These are phyloP conservation scores for Gallinago jamesoni DNA, from an alignment of 2,113 vertebrate species.

Conservation along the genomic window DNA sequence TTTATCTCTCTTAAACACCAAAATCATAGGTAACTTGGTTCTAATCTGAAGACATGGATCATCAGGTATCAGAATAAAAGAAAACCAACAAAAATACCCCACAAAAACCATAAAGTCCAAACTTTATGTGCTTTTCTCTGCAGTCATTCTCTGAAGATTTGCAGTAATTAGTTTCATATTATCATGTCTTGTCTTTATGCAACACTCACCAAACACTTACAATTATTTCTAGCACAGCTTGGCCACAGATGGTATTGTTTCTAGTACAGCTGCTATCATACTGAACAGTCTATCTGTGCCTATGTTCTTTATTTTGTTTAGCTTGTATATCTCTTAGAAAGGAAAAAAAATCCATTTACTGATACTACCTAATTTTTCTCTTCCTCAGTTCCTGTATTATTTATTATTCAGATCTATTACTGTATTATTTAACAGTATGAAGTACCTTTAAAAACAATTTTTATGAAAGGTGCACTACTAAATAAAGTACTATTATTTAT, in stretches of 20 bases:
- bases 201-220: neutral
- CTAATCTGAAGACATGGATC: neutral
- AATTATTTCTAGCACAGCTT: neutral
- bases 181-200: neutral
- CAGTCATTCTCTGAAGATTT: neutral
- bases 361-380: neutral
- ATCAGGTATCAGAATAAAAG: neutral
- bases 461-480: neutral
- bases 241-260: neutral
- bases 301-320: neutral
- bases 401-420: neutral
- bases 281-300: neutral
- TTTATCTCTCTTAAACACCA: neutral
- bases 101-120: fast-evolving
- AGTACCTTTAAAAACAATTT: neutral
- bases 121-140: neutral
- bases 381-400: neutral
- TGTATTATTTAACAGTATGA: neutral
- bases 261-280: neutral
- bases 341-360: neutral
- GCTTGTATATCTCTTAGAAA: neutral
- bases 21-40: neutral
- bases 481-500: neutral
- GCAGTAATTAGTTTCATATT: neutral
- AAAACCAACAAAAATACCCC: neutral